Base-by-base conservation (phyloP, 1,140 invertebrate species). In the Papilio aristodemus region DNA sequence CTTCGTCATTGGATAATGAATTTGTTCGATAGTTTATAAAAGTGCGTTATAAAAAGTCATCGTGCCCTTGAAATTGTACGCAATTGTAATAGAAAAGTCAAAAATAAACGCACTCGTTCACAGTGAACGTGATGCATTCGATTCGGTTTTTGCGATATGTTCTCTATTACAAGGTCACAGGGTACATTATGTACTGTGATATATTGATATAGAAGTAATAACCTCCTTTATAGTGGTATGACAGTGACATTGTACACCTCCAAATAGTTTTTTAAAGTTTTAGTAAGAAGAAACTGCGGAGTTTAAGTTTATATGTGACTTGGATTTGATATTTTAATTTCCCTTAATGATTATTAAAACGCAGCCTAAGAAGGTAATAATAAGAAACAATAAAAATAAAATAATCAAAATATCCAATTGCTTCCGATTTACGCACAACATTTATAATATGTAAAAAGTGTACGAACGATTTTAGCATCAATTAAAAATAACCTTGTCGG, bases 401-500 rank as follows among this genome's bases (percentile, higher is more conserved):
- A 10, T 22, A 50, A 22, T 46, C 14, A 9, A 46, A 13, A 13
- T 38, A 46, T 46, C 17, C 19, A 46, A 46, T 17, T 17, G 19
- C 43, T 46, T 46, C 43, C 43, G 14, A 46, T 46, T 46, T 46
- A 46, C 43, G 43, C 5, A 46, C n/a, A n/a, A n/a, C n/a, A n/a
- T 32, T 32, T 32, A 32, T 32, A n/a, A 3, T 32, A 32, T 32
- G 6, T 32, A 32, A 32, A 6, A 32, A 32, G 27, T 32, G 27
- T 50, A 22, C 9, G 11, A 50, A 50, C 46, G 19, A 22, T 22
- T 50, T 22, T 50, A 50, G 19, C 46, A 22, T 22, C 46, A 50
- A 50, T 50, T 50, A 50, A 50, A 50, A 22, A 50, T 50, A 50
- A 50, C 46, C 46, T 50, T 50, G 46, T 50, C 7, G 9, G 46